These are phyloP conservation scores for Laterallus jamaicensis DNA, from an alignment of 2,113 vertebrate species.

Conservation along the genomic window DNA sequence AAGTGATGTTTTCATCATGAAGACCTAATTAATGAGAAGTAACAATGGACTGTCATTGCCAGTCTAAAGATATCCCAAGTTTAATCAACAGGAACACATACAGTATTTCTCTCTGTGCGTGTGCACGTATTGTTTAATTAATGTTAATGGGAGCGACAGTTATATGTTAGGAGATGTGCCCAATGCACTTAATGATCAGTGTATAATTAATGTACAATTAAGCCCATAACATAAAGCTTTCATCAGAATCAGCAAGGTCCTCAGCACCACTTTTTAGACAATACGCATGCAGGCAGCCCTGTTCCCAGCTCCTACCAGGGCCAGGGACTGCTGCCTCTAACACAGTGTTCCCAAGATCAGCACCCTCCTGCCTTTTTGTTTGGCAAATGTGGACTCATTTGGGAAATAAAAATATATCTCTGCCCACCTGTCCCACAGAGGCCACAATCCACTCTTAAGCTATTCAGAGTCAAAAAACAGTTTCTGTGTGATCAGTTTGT, in stretches of 20 bases:
- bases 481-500: not conserved
- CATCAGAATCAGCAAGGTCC: not conserved
- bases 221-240: not conserved
- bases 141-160: not conserved
- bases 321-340: not conserved
- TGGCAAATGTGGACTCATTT: not conserved
- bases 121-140: not conserved
- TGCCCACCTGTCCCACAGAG: fast-evolving
- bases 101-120: not conserved
- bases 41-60: not conserved
- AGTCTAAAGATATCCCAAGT: not conserved
- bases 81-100: not conserved
- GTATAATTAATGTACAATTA: not conserved
- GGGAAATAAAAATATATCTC: not conserved
- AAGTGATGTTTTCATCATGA: not conserved
- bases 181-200: not conserved
- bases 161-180: not conserved
- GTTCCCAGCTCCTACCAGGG: fast-evolving
- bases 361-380: not conserved
- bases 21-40: not conserved
- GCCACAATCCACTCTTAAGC: not conserved
- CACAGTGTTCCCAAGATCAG: not conserved
- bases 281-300: not conserved
- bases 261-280: not conserved
- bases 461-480: not conserved